Conservation (phyloP, 2,888 invertebrate species). For the Rutpela maculata region DNA sequence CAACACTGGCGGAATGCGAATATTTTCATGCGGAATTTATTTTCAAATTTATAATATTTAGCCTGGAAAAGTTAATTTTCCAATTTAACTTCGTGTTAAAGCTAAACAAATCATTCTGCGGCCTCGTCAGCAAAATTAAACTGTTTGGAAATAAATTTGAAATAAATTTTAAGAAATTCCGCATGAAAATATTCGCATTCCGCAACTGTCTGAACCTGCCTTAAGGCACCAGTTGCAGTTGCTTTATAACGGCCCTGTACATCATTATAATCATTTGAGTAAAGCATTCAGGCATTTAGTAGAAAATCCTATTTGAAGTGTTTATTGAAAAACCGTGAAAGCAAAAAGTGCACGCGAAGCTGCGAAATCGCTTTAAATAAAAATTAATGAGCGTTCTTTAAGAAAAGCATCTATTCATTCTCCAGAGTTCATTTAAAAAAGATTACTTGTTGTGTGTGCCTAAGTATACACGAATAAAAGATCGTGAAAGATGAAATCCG, state of each 20-base stretch:
- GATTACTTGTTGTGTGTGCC: constrained; percentile 17
- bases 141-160: no score
- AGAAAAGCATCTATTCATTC: constrained; percentile 35
- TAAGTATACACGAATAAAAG: neutral
- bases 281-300: constrained; percentile 6
- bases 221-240: no score
- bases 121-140: no score
- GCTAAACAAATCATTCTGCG: no score
- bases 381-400: constrained; percentile 43
- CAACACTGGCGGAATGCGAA: no score
- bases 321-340: constrained; percentile 9
- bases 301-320: constrained; percentile 17
- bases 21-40: no score
- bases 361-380: constrained; percentile 41
- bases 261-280: constrained; percentile 15
- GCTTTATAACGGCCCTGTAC: neutral
- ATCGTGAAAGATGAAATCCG: neutral
- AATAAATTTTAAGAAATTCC: no score
- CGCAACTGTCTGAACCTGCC: no score
- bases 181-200: no score
- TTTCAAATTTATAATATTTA: no score
- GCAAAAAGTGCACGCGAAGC: constrained; percentile 24
- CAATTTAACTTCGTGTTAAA: no score
- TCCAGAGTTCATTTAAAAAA: constrained; percentile 32
- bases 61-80: no score